phyloP scores from a whole-genome alignment of 2,113 vertebrate genomes.

The Melospiza melodia region DNA sequence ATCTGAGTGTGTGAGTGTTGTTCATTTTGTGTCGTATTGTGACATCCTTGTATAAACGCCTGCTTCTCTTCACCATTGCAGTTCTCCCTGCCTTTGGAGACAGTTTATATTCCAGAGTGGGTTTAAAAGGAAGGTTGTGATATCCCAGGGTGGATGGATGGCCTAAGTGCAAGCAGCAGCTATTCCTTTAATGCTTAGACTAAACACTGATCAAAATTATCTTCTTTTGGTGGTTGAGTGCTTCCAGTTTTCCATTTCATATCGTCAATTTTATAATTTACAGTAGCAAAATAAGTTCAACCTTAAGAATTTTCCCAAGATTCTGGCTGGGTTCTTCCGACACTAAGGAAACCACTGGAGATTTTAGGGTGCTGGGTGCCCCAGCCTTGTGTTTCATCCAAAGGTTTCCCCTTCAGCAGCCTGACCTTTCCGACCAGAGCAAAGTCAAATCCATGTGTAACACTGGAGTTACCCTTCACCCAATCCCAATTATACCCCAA shows the following conservation, averaged over 20 bases:
- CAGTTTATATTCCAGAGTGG: not conserved
- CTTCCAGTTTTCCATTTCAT: not conserved
- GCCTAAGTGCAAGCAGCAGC: not conserved
- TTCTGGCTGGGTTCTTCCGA: not conserved
- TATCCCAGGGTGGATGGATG: not conserved
- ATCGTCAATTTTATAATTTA: not conserved
- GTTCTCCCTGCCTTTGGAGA: not conserved
- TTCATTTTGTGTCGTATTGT: no score
- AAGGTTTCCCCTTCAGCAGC: not conserved
- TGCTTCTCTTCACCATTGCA: not conserved
- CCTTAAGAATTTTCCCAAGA: not conserved
- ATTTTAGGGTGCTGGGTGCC: not conserved
- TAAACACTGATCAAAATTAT: not conserved
- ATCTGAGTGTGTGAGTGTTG: no score
- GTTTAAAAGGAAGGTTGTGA: not conserved
- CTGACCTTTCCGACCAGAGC: not conserved
- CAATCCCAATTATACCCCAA: rapidly evolving
- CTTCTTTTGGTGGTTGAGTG: not conserved
- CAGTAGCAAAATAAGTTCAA: not conserved
- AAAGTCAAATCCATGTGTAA: not conserved
- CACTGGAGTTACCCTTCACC: rapidly evolving
- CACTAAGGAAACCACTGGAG: not conserved
- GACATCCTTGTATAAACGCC: not conserved
- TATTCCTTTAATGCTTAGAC: not conserved
- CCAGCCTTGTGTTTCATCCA: not conserved